Evolutionary conservation across 2,797 vertebrate genomes (phyloP).

Genomic region (Pachyuromys duprasi): DNA sequence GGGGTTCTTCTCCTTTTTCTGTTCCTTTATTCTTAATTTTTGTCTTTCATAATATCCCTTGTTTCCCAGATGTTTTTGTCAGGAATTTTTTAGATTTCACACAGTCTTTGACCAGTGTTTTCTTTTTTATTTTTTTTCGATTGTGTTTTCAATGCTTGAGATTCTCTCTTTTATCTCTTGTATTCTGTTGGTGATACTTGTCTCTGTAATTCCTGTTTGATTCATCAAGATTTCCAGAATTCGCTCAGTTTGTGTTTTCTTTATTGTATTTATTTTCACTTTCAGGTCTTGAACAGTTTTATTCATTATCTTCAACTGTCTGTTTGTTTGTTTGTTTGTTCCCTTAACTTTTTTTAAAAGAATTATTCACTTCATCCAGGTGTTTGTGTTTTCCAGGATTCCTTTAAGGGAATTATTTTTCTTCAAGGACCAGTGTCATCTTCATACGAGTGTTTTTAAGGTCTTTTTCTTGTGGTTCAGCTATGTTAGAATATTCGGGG

Average conservation of each 20-base stretch:
- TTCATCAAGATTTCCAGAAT: not conserved
- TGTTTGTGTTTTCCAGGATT: not conserved
- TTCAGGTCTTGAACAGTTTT: not conserved
- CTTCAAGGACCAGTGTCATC: not conserved
- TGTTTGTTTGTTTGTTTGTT: not conserved
- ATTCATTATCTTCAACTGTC: not conserved
- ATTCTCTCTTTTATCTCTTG: not conserved
- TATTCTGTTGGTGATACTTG: not conserved
- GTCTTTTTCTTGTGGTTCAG: not conserved
- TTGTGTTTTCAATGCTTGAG: not conserved
- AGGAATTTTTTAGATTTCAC: not conserved
- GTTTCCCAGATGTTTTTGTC: not conserved
- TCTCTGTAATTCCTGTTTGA: not conserved
- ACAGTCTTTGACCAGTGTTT: not conserved
- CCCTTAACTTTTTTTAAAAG: not conserved
- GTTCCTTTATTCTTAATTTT: not conserved
- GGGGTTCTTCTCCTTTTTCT: not conserved
- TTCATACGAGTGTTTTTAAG: not conserved
- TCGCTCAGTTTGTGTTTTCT: not conserved
- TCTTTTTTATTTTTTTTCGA: not conserved
- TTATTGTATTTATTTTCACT: not conserved
- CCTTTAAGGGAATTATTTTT: not conserved
- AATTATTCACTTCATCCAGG: not conserved
- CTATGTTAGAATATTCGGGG: not conserved
- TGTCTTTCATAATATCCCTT: not conserved